phyloP scores from a whole-genome alignment of 53 echinoderm and acorn worm species.

The Holothuria scabra region DNA sequence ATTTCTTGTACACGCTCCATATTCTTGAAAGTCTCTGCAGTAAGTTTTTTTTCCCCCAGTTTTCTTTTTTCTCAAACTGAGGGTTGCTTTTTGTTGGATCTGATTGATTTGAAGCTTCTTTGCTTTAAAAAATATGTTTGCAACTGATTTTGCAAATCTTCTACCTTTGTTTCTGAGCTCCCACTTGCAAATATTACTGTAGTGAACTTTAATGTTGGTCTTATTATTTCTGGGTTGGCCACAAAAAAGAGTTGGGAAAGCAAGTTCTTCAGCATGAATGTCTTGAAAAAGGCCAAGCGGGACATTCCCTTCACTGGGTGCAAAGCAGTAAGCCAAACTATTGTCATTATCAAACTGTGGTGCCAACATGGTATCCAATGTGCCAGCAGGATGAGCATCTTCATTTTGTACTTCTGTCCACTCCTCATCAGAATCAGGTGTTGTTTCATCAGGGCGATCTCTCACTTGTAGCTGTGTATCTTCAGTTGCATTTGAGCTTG shows the following conservation, averaged over 20 bases:
- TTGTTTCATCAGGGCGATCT: background rate
- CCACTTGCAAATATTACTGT: too few species aligned
- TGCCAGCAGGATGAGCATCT: slow-evolving; percentile 32
- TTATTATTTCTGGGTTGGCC: too few species aligned
- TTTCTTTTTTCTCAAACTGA: background rate
- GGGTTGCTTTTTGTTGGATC: background rate
- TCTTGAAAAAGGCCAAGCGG: slow-evolving; percentile 44
- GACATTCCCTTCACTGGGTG: slow-evolving; percentile 25
- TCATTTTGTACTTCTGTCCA: slow-evolving; percentile 51
- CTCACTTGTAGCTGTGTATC: background rate
- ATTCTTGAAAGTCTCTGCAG: background rate
- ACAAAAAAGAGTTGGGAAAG: too few species aligned
- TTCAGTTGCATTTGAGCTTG: background rate
- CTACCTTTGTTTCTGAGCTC: too few species aligned
- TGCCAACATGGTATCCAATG: slow-evolving; percentile 46
- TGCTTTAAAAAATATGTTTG: background rate
- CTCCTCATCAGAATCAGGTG: slow-evolving; percentile 45
- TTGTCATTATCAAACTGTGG: background rate
- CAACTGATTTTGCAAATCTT: too few species aligned
- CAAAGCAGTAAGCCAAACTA: slow-evolving; percentile 13
- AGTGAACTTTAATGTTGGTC: too few species aligned
- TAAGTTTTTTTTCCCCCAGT: background rate
- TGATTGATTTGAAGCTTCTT: background rate
- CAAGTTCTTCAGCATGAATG: slow-evolving; percentile 23
- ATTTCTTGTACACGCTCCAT: slow-evolving; percentile 16